Conservation (phyloP, 2,888 invertebrate species). For the Trimorus sp. region DNA sequence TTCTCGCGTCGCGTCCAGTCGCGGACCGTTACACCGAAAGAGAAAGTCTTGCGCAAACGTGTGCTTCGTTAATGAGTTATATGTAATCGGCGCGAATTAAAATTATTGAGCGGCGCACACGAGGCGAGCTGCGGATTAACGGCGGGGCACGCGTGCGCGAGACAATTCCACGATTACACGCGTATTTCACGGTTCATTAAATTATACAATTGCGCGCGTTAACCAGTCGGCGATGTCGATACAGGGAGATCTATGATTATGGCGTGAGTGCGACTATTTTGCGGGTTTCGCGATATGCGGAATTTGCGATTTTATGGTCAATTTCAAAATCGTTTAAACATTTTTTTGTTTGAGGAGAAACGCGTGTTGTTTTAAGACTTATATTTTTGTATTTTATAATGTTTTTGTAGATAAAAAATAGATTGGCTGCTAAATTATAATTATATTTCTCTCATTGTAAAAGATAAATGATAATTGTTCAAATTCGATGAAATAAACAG, state of each 20-base stretch:
- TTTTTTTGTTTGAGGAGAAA: too few species aligned
- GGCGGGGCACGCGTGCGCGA: neutral
- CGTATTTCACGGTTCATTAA: constrained; percentile 59
- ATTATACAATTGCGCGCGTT: constrained; percentile 50
- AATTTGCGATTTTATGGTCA: too few species aligned
- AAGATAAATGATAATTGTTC: too few species aligned
- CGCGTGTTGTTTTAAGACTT: too few species aligned
- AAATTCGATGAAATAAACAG: too few species aligned
- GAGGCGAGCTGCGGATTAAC: constrained; percentile 38
- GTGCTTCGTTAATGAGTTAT: constrained; percentile 59
- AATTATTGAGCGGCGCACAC: constrained; percentile 50
- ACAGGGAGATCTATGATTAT: constrained; percentile 38
- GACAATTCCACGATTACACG: constrained; percentile 55
- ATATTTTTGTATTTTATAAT: too few species aligned
- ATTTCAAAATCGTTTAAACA: too few species aligned
- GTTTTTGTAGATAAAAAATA: too few species aligned
- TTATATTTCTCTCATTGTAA: too few species aligned
- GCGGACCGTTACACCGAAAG: constrained; percentile 61
- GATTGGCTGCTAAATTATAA: too few species aligned
- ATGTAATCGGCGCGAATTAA: constrained; percentile 61
- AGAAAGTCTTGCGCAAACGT: constrained; percentile 61
- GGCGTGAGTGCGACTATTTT: constrained; percentile 32
- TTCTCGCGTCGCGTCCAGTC: constrained; percentile 57
- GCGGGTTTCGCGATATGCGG: too few species aligned
- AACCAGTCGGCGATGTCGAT: constrained; percentile 45